Evolutionary conservation across 2,797 vertebrate species (phyloP).

Genomic region (Pipistrellus pygmaeus): DNA sequence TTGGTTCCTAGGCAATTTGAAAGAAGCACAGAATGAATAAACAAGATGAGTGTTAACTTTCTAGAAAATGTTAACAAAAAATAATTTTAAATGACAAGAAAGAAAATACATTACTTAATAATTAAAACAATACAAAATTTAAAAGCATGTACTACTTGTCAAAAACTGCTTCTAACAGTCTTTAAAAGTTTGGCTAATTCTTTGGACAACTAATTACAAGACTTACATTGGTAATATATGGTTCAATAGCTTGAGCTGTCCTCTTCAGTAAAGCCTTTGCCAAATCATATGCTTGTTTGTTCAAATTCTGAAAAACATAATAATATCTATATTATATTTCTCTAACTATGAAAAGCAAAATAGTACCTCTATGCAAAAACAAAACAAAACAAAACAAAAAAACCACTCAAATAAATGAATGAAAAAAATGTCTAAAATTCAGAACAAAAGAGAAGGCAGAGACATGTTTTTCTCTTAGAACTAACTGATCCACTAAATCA

Average conservation of each 20-base stretch:
- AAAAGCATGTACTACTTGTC: not conserved
- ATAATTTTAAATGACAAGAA: slow-evolving; percentile 50
- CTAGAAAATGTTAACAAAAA: slow-evolving; percentile 54
- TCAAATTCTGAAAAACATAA: slow-evolving; percentile 93
- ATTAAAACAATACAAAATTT: slow-evolving; percentile 4
- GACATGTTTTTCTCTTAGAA: not conserved
- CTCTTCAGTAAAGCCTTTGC: slow-evolving; percentile 99
- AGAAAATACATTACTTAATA: slow-evolving; percentile 20
- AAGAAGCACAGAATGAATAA: slow-evolving; percentile 42
- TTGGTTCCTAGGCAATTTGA: not conserved
- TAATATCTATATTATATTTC: not conserved
- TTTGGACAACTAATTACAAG: slow-evolving; percentile 36
- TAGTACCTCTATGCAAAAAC: slow-evolving; percentile 34
- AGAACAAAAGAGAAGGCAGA: slow-evolving; percentile 17
- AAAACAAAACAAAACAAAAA: not conserved
- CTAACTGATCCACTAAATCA: not conserved
- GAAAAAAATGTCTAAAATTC: not conserved
- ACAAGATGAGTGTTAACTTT: not conserved
- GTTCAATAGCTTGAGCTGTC: slow-evolving; percentile 98
- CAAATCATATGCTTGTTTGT: slow-evolving; percentile 99
- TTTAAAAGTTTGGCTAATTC: not conserved
- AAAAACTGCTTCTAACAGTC: slow-evolving; percentile 15
- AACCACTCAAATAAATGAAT: not conserved
- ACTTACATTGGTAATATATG: slow-evolving; percentile 99
- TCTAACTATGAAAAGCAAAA: slow-evolving; percentile 52